A percentile compares a stretch with the other conserved stretches of the same genome.
These are phyloP conservation scores for Xestia c-nigrum DNA, from an alignment of 2,888 invertebrate species.

Conservation along the genomic window DNA sequence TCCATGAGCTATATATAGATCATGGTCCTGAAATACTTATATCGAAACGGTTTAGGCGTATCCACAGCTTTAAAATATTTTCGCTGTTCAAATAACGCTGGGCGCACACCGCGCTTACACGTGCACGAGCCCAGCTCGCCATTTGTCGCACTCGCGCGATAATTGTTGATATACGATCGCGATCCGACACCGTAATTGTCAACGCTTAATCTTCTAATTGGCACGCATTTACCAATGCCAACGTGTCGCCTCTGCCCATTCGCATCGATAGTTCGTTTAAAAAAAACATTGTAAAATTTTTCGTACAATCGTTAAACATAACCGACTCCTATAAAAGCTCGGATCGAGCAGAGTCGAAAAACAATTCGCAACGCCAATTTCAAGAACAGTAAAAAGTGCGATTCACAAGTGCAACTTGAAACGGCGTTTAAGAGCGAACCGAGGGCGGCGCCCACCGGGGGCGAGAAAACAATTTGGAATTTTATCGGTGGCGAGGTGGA, in stretches of 20 bases:
- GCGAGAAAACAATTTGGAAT: conserved; percentile 90
- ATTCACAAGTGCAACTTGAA: conserved; percentile 91
- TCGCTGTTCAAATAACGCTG: conserved; percentile 64
- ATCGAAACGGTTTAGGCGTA: conserved; percentile 45
- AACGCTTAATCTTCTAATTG: conserved; percentile 91
- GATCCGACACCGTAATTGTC: conserved; percentile 89
- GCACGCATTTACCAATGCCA: conserved; percentile 90
- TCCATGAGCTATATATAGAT: conserved; percentile 1
- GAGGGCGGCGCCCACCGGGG: conserved; percentile 89
- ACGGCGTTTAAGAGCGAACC: conserved; percentile 90
- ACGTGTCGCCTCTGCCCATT: conserved; percentile 80
- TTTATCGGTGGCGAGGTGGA: conserved; percentile 86
- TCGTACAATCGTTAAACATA: conserved; percentile 69
- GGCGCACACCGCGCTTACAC: conserved; percentile 80
- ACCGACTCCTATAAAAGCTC: conserved; percentile 76
- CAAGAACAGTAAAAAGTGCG: conserved; percentile 90
- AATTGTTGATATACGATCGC: conserved; percentile 91
- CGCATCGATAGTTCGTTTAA: conserved; percentile 80
- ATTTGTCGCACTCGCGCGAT: conserved; percentile 90
- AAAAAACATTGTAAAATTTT: conserved; percentile 76
- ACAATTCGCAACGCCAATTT: conserved; percentile 89
- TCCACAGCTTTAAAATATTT: conserved; percentile 58
- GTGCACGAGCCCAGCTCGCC: conserved; percentile 80
- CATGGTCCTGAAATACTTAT: conserved; percentile 13
- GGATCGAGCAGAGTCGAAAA: conserved; percentile 82